Conservation (phyloP, 2,113 vertebrate genomes). For the Lophura nycthemera region DNA sequence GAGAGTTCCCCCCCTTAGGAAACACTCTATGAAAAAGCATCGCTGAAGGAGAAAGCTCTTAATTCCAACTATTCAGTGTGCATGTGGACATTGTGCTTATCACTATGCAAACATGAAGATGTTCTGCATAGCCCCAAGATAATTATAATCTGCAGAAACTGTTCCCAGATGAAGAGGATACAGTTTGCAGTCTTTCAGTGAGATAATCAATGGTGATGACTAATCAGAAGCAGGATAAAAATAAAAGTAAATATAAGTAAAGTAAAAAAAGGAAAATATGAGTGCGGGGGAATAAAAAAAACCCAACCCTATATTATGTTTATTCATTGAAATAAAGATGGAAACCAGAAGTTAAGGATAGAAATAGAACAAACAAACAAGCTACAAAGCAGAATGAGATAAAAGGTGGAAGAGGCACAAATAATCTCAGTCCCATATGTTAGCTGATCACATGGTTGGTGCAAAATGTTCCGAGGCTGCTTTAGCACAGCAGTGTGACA, state of each 20-base stretch:
- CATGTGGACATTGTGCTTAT: constrained; percentile 38
- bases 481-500: background rate
- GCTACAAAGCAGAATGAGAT: constrained; percentile 64
- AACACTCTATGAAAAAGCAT: constrained; percentile 23
- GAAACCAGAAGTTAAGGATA: constrained; percentile 59
- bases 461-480: background rate
- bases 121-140: constrained; percentile 59
- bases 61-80: constrained; percentile 51
- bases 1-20: constrained; percentile 19
- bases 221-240: constrained; percentile 72
- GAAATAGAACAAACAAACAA: constrained; percentile 62
- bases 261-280: constrained; percentile 42
- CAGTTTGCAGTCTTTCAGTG: constrained; percentile 64
- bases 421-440: constrained; percentile 56
- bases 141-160: constrained; percentile 70
- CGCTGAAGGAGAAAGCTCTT: constrained; percentile 52
- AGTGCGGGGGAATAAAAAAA: background rate
- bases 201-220: constrained; percentile 70
- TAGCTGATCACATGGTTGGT: constrained; percentile 35
- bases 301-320: background rate
- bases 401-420: constrained; percentile 50
- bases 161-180: constrained; percentile 69
- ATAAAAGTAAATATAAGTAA: constrained; percentile 74
- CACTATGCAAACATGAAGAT: constrained; percentile 66
- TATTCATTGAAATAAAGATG: constrained; percentile 64